Conservation (phyloP, 2,888 invertebrate genomes). For the Tetranychus piercei region DNA sequence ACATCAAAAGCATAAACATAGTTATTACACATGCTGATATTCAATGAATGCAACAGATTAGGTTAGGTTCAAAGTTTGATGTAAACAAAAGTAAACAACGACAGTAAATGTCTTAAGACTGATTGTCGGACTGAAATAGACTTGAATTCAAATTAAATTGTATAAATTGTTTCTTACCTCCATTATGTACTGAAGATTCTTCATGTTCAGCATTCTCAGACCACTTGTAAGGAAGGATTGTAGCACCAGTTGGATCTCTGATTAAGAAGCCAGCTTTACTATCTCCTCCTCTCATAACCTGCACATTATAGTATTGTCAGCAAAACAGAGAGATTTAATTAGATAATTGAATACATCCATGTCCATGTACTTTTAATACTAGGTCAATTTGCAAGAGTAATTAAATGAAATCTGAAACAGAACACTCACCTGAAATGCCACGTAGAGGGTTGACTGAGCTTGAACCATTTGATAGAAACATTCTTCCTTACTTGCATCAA, state of each 20-base stretch:
- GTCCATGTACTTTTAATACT: background rate
- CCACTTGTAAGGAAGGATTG: conserved; percentile 80
- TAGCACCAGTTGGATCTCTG: conserved; percentile 58
- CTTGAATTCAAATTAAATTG: no score
- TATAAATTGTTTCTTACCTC: background rate
- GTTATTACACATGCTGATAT: no score
- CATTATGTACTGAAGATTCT: conserved; percentile 35
- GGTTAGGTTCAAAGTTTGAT: no score
- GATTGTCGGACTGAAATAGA: no score
- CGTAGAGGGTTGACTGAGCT: conserved; percentile 74
- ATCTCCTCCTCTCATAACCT: conserved; percentile 81
- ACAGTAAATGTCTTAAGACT: no score
- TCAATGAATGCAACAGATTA: no score
- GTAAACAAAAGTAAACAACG: no score
- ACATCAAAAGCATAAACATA: no score
- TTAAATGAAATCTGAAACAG: background rate
- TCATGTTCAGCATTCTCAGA: conserved; percentile 71
- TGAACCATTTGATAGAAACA: conserved; percentile 88
- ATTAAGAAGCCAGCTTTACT: conserved; percentile 84
- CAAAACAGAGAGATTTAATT: background rate
- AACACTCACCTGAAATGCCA: conserved; percentile 63
- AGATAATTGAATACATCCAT: background rate
- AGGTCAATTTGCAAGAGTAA: background rate
- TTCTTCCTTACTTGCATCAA: conserved; percentile 83
- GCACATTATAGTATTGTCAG: conserved; percentile 11